These are phyloP conservation scores for Eupithecia vulgata DNA, from an alignment of 2,888 invertebrate species.

Conservation along the genomic window DNA sequence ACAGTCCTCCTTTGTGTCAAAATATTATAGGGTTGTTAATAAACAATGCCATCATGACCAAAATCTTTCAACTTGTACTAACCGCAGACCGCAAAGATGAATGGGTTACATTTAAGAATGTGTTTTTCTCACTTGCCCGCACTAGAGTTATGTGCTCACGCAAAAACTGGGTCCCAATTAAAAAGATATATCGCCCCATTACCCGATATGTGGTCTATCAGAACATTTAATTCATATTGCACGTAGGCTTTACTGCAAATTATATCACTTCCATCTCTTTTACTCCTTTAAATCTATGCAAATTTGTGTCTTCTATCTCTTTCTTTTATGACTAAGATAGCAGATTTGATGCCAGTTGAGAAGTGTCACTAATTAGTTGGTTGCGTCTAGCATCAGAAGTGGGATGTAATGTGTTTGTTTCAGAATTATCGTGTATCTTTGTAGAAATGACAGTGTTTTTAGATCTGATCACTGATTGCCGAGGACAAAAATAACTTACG, in stretches of 20 bases:
- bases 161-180: conserved; percentile 77
- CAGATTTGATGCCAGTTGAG: conserved; percentile 17
- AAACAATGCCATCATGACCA: neutral
- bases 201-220: conserved; percentile 63
- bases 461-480: neutral
- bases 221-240: conserved; percentile 78
- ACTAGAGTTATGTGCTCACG: conserved; percentile 60
- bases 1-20: neutral
- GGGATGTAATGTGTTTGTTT: neutral
- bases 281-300: neutral
- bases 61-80: conserved; percentile 10
- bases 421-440: neutral
- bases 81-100: conserved; percentile 57
- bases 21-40: neutral
- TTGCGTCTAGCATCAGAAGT: neutral
- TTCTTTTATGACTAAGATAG: conserved; percentile 10
- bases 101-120: conserved; percentile 71
- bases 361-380: conserved; percentile 29
- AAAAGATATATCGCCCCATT: conserved; percentile 75
- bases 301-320: conserved; percentile 33
- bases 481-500: neutral
- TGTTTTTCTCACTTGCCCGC: conserved; percentile 73
- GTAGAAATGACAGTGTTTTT: neutral
- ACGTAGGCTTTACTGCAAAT: conserved; percentile 62
- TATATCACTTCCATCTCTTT: conserved; percentile 49